A percentile compares a stretch with the other conserved stretches of the same genome.
Evolutionary conservation across 2,113 vertebrate species (phyloP).

Genomic region (Rhinolophus ferrumequinum): DNA sequence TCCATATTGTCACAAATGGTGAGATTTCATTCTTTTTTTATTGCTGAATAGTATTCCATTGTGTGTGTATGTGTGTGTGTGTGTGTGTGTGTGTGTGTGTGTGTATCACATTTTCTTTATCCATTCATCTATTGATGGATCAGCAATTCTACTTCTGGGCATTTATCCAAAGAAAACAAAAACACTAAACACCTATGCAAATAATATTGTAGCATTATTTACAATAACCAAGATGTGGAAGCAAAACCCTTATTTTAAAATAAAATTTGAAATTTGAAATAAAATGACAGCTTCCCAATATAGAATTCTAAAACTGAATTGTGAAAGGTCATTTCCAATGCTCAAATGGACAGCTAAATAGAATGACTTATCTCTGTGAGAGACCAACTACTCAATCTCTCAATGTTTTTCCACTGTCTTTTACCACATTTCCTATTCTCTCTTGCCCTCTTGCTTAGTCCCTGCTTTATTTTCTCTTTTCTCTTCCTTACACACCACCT

Average conservation of each 20-base stretch:
- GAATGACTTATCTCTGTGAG: background rate
- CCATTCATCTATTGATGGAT: background rate
- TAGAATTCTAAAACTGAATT: slow-evolving; percentile 23
- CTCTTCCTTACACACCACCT: background rate
- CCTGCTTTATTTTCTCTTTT: background rate
- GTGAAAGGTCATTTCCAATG: background rate
- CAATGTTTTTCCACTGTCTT: background rate
- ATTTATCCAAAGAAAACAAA: background rate
- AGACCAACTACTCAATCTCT: background rate
- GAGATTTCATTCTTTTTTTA: background rate
- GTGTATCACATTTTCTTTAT: background rate
- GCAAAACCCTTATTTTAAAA: slow-evolving; percentile 8
- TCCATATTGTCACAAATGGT: background rate
- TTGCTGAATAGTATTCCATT: background rate
- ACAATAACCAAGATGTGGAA: background rate
- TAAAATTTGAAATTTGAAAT: slow-evolving; percentile 49
- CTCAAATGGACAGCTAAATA: background rate
- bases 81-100: no score
- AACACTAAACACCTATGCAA: background rate
- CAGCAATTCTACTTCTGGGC: background rate
- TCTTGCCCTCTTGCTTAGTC: background rate
- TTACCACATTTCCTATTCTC: background rate
- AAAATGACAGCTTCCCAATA: background rate
- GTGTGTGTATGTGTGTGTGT: no score
- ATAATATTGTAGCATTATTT: background rate